phyloP scores from a whole-genome alignment of 2,888 invertebrate species.

The Aporophyla nigra region DNA sequence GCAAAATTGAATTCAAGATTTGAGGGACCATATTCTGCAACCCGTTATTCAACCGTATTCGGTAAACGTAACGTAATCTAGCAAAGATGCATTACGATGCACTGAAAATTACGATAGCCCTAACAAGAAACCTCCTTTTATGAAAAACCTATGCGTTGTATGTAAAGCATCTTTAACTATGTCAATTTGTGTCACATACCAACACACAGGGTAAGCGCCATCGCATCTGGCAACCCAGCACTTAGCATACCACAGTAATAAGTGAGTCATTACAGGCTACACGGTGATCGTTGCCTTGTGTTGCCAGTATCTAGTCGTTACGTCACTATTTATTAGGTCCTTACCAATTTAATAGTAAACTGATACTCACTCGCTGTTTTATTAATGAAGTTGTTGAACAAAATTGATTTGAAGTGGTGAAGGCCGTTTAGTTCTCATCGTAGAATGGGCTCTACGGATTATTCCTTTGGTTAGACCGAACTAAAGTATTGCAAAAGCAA shows the following conservation, averaged over 20 bases:
- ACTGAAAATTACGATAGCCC: not conserved
- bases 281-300: constrained; percentile 34
- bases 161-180: not conserved
- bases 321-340: constrained; percentile 52
- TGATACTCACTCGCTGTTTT: constrained; percentile 29
- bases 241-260: constrained; percentile 53
- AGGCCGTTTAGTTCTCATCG: constrained; percentile 9
- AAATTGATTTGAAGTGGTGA: constrained; percentile 6
- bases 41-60: too few species aligned
- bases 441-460: not conserved
- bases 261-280: constrained; percentile 57
- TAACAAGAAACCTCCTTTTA: not conserved
- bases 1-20: too few species aligned
- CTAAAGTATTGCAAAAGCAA: not conserved
- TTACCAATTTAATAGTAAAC: constrained; percentile 37
- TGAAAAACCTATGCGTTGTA: not conserved
- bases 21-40: too few species aligned
- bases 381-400: constrained; percentile 21
- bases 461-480: not conserved
- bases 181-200: constrained; percentile 30
- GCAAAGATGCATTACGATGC: too few species aligned
- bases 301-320: constrained; percentile 46
- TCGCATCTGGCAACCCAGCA: constrained; percentile 53
- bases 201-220: constrained; percentile 10
- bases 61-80: too few species aligned